Base-by-base conservation (phyloP, 2,888 invertebrate genomes). In the Mystacides longicornis region DNA sequence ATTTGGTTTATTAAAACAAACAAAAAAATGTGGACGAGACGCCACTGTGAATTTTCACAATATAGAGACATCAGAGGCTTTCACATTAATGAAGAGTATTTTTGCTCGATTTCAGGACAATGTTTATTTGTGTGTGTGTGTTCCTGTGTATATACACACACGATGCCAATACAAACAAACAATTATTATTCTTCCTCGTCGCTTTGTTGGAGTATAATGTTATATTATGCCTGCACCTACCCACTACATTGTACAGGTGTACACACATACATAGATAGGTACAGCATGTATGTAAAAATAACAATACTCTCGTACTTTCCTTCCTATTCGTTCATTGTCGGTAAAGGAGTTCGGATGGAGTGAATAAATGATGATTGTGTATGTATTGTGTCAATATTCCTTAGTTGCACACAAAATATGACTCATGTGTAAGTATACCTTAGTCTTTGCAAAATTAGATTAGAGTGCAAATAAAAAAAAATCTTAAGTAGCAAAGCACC, bases 41-140 rank as follows among this genome's bases (percentile, higher is more conserved):
- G 37, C 14, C 37, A 4, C 37, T 37, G 37, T 37, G 4, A n/a
- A 56, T 54, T 50, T 58, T 49, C 55, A 19, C 70, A 75, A 76
- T 76, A 76, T 76, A 72, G 51, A 54, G 37, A 72, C 71, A 72
- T 72, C 73, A 73, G 74, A 72, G 75, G 77, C 77, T 77, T 76
- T 77, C 77, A 76, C 71, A 72, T 74, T 77, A 77, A 77, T 77
- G 77, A 77, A 77, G 77, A 77, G 76, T 75, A 77, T 77, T 77
- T 77, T 77, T 75, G 77, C 76, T 75, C 76, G 75, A 77, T 77
- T 77, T 72, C 65, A 75, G 74, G 75, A 76, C 75, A 72, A 75
- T 70, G 73, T 74, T 71, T 72, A 67, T 68, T 65, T 51, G 42
- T 51, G 21, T 57, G 31, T 71, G 71, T 74, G 71, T 72, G 67